phyloP scores from a whole-genome alignment of 2,113 vertebrate genomes.

The Hypocryptadius cinnamomeus region DNA sequence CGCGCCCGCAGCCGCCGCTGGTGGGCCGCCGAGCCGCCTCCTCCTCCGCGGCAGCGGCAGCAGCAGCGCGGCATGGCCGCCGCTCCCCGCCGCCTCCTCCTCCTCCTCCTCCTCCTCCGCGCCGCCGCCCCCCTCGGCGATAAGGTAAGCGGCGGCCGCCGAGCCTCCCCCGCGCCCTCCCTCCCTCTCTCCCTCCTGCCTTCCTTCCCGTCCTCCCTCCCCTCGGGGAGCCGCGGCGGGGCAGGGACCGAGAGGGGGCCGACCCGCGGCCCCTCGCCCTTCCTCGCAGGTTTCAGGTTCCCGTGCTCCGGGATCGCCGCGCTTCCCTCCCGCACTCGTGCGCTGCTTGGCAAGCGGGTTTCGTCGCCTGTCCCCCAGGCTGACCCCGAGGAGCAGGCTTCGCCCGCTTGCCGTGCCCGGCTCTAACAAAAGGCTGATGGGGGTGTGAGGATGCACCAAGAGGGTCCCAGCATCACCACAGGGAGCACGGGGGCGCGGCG shows the following conservation, averaged over 20 bases:
- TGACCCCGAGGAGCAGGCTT: neutral
- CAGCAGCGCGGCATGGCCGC: conserved; percentile 47
- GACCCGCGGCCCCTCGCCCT: neutral
- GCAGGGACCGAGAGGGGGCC: neutral
- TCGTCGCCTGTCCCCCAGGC: accelerated
- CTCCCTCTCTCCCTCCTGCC: neutral
- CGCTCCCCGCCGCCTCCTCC: neutral
- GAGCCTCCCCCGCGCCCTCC: neutral
- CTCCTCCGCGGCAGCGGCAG: neutral
- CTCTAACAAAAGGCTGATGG: neutral
- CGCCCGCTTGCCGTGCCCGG: neutral
- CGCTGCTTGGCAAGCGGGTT: neutral
- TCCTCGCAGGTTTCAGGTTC: neutral
- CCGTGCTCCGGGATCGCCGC: neutral
- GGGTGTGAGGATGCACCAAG: neutral
- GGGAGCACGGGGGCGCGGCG: neutral
- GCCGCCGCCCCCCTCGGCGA: neutral
- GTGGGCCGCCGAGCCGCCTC: neutral
- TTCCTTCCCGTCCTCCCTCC: neutral
- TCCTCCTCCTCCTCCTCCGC: neutral
- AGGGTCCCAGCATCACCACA: neutral
- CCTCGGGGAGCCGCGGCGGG: neutral
- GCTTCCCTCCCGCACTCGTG: neutral
- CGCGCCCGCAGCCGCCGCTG: neutral
- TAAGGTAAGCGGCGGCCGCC: conserved; percentile 50